Percentiles rank a stretch among this genome's conserved stretches.
phyloP scores from a whole-genome alignment of 2,113 vertebrate genomes.

The Paratilapia polleni region DNA sequence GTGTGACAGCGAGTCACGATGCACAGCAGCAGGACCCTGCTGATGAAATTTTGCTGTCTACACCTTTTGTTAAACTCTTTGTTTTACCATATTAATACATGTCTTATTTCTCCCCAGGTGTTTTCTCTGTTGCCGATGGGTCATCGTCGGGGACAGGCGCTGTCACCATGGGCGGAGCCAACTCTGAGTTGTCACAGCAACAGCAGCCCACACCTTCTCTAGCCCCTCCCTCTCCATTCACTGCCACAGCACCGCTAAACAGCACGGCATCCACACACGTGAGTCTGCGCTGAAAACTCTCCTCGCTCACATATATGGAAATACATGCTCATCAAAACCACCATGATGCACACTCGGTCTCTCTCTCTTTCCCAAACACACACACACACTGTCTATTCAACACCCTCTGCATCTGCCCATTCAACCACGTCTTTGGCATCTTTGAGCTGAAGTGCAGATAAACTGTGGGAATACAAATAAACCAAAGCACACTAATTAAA shows the following conservation, averaged over 20 bases:
- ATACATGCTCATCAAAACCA: constrained; percentile 11
- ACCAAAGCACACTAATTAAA: constrained; percentile 64
- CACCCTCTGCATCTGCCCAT: neutral
- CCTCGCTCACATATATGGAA: neutral
- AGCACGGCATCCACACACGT: constrained; percentile 73
- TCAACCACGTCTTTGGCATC: constrained; percentile 26
- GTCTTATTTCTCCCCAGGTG: constrained; percentile 59
- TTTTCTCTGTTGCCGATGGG: constrained; percentile 68
- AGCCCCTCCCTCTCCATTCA: constrained; percentile 73
- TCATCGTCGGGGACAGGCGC: constrained; percentile 55
- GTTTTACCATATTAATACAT: neutral
- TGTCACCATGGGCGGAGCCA: constrained; percentile 51
- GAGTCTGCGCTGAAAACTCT: constrained; percentile 50
- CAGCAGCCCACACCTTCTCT: constrained; percentile 67
- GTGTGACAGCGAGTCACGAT: neutral
- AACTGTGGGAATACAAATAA: constrained; percentile 63
- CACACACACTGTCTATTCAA: neutral
- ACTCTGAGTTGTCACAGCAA: constrained; percentile 71
- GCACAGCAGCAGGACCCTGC: neutral
- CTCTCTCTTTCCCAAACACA: neutral
- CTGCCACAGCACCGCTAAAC: constrained; percentile 68
- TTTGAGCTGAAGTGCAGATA: constrained; percentile 50
- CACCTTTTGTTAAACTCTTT: neutral
- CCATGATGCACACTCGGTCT: neutral
- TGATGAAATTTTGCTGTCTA: neutral